Evolutionary conservation across 2,113 vertebrate species (phyloP), one percentile per base, ranked within the genome.

Genomic region (Proteles cristata): DNA sequence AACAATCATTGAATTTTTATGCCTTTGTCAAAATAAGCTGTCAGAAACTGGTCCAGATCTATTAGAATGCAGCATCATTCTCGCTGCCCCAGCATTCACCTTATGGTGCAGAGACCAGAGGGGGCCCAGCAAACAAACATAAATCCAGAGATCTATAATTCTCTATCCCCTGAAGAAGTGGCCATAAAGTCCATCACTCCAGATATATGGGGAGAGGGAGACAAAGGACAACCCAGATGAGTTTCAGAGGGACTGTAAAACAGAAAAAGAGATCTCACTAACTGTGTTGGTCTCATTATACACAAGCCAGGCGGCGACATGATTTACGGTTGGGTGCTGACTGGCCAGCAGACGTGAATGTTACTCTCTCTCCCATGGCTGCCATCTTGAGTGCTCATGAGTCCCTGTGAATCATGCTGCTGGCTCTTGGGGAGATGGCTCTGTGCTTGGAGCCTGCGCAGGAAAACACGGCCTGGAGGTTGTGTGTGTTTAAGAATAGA

Each of bases 21-120:
- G 94, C 76, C 63, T 98, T 96, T 95, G 94, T 97, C 96, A 96
- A 97, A 96, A 97, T 77, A 84, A 96, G 65, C 83, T 97, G 94
- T 97, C 96, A 97, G 93, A 93, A 93, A 81, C 35, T 2, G 28
- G 48, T 58, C 94, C 35, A 74, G 80, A 81, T 58, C 89, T 91
- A 76, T 92, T 74, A 95, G 71, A 86, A 90, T 85, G 94, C 85
- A 74, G 39, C 92, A 82, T 86, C 86, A 50, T 86, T 92, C 89
- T 84, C 11, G 1, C 74, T 86, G 96, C 79, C 94, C 90, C 8
- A 2, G 86, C 61, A 26, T 79, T 98, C 96, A 96, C 98, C 96
- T 97, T 71, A 55, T 11, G 83, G 74, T 39, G 43, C 76, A 26
- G 61, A 35, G 92, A 81, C 90, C 76, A 45, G 93, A 92, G 84